Evolutionary conservation across 2,113 vertebrate species (phyloP).

Genomic region (Pica pica): DNA sequence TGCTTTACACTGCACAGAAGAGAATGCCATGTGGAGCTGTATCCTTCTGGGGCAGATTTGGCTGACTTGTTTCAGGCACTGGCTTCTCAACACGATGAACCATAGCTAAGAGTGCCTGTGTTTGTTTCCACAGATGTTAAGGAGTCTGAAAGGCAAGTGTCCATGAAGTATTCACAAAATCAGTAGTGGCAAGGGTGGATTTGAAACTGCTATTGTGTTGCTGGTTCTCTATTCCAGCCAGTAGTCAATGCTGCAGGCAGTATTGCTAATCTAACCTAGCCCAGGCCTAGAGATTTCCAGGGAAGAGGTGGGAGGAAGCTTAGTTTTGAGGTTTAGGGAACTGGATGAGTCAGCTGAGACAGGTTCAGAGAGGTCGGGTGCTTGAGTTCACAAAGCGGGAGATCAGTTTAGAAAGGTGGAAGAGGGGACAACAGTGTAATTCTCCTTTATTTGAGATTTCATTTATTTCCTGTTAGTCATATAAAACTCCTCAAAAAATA

Average conservation of each 20-base stretch:
- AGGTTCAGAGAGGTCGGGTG: neutral
- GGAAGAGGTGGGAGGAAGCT: neutral
- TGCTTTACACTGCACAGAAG: neutral
- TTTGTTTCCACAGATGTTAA: neutral
- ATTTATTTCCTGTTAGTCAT: neutral
- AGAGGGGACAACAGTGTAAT: neutral
- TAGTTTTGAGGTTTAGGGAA: neutral
- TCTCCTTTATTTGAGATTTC: neutral
- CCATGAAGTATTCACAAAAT: neutral
- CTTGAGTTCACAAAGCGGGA: neutral
- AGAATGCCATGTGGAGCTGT: neutral
- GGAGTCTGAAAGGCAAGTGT: neutral
- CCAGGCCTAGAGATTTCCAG: neutral
- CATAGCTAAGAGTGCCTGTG: neutral
- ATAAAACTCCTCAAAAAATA: neutral
- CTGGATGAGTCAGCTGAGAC: neutral
- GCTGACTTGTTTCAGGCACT: neutral
- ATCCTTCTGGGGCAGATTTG: neutral
- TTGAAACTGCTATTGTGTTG: neutral
- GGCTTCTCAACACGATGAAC: neutral
- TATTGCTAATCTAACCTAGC: neutral
- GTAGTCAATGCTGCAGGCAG: neutral
- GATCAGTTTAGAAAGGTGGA: neutral
- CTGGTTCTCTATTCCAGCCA: neutral
- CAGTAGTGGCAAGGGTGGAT: neutral